Percentiles rank a stretch among this genome's conserved stretches.
These are phyloP conservation scores for zebrafish (Danio rerio) DNA, from an alignment of 2,113 vertebrate genomes.

Conservation along the genomic window GRCz12tu NC_133181.1:14999001-14999500, in stretches of 20 bases:
- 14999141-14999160: background rate
- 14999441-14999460: too few species aligned
- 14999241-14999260: background rate
- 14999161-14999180: background rate
- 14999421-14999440: too few species aligned
- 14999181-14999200: background rate
- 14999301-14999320: too few species aligned
- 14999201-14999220: background rate
- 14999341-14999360: too few species aligned
- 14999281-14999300: too few species aligned
- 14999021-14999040: background rate
- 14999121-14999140: background rate
- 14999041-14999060: slow-evolving; percentile 33
- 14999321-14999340: too few species aligned
- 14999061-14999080: background rate
- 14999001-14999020: slow-evolving; percentile 13
- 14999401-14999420: too few species aligned
- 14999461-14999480: too few species aligned
- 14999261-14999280: too few species aligned
- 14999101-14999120: slow-evolving; percentile 18
- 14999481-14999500: too few species aligned
- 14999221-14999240: background rate
- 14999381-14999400: too few species aligned
- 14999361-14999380: too few species aligned
- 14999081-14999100: slow-evolving; percentile 24